Base-by-base conservation (phyloP, 2,797 vertebrate species). In the Sebastes iracundus region DNA sequence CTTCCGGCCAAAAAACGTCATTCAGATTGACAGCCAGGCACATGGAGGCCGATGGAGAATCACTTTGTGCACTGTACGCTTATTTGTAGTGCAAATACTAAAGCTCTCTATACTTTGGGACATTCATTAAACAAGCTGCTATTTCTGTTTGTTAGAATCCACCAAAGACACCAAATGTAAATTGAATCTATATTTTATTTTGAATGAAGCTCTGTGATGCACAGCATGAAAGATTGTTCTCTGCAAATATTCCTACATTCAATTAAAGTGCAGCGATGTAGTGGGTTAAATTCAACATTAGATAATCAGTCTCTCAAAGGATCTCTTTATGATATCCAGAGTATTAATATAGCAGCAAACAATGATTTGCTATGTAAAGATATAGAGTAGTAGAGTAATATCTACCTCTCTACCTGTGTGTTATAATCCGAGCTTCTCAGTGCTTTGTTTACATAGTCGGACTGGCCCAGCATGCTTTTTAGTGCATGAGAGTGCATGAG, bases 11-110 rank as follows among this genome's bases (percentile, higher is more conserved):
- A 70, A 70, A 88, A 73, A 28, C 28, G 72, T 90, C 90, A 91
- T 84, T 88, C 68, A 78, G 84, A 87, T 55, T 85, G 89, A 94
- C 83, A 92, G 84, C 61, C 2, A 16, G 79, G 68, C 83, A 53
- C 65, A 63, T 11, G 72, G 66, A 16, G 79, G 68, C 83, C 49
- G 59, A 63, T 11, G 72, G 66, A 79, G 77, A 73, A 20, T 58
- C n/a, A n/a, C 70, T 68, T 62, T 23, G 4, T 72, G 32, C 77
- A 75, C 53, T 42, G 56, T 25, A 22, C 18, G 4, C 59, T 80
- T 87, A 80, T 87, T 89, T 81, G 88, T 77, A 83, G 78, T 9
- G 55, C 63, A 49, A 78, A 86, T 55, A 9, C 67, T 70, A 7
- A 72, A 60, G 75, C 79, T 65, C 28, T 30, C 66, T 76, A 68